A percentile compares a stretch with the other conserved stretches of the same genome.
Evolutionary conservation across 2,888 invertebrate species (phyloP).

Genomic region (Pilophorus perplexus): DNA sequence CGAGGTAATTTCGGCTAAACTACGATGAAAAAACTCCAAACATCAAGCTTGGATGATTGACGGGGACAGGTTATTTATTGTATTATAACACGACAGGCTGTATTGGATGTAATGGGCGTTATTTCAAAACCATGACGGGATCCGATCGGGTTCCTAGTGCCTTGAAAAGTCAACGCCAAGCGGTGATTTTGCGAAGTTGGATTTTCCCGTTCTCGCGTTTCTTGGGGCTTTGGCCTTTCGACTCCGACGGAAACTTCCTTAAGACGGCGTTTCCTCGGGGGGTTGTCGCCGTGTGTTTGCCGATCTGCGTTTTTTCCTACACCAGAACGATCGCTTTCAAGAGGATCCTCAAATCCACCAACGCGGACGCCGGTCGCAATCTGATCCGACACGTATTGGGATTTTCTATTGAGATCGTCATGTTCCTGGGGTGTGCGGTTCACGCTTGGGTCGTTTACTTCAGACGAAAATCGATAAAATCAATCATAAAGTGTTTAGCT

Average conservation of each 20-base stretch:
- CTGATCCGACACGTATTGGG: background rate
- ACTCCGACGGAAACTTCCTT: background rate
- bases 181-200: background rate
- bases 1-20: no score
- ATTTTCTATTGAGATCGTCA: background rate
- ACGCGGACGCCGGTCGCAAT: background rate
- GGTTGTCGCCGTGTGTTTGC: background rate
- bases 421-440: no score
- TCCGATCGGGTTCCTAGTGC: no score
- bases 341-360: background rate
- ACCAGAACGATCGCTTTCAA: background rate
- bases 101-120: no score
- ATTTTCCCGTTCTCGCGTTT: background rate
- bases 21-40: no score
- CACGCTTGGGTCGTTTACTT: no score
- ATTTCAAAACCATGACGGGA: no score
- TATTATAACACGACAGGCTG: no score
- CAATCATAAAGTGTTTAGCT: background rate
- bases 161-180: no score
- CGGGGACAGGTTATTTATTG: no score
- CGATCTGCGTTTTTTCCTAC: background rate
- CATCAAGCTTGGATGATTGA: no score
- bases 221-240: background rate
- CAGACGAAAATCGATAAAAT: background rate
- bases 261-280: background rate